phyloP scores from a whole-genome alignment of 2,797 vertebrate species.

The Molossus alvarezi region DNA sequence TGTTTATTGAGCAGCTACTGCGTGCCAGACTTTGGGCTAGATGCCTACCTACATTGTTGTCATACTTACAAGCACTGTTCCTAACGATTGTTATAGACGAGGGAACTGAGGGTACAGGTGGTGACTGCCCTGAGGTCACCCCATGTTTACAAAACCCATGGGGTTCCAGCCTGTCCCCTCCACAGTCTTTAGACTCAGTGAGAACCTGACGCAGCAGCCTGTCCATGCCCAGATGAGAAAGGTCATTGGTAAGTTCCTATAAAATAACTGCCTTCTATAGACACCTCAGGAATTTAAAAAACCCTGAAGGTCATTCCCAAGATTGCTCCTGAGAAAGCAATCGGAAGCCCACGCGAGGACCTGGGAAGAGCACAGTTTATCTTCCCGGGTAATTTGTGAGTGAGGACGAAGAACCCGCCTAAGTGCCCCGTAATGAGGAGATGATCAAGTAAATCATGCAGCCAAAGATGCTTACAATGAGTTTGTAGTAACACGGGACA shows the following conservation, averaged over 20 bases:
- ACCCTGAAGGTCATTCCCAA: neutral
- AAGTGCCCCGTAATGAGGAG: constrained; percentile 43
- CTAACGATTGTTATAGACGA: too few relatives aligned
- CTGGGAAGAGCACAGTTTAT: rapidly evolving
- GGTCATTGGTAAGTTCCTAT: rapidly evolving
- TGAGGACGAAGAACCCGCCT: neutral
- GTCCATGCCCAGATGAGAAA: rapidly evolving
- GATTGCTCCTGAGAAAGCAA: rapidly evolving
- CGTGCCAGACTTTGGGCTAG: rapidly evolving
- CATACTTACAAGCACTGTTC: neutral
- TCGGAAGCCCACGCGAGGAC: neutral
- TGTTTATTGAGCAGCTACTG: too few relatives aligned
- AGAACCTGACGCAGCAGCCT: rapidly evolving
- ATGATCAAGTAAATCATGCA: constrained; percentile 31
- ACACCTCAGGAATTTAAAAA: neutral
- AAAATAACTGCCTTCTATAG: rapidly evolving
- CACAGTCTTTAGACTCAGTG: too few relatives aligned
- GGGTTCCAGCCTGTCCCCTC: neutral
- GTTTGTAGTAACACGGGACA: constrained; percentile 23
- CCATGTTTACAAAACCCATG: neutral
- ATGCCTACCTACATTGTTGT: rapidly evolving
- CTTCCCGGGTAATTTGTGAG: neutral
- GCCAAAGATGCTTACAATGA: constrained; percentile 69
- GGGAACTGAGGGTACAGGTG: rapidly evolving
- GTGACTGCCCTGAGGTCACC: rapidly evolving